Conservation (phyloP, 2,113 vertebrate species). For the Raja brachyura region DNA sequence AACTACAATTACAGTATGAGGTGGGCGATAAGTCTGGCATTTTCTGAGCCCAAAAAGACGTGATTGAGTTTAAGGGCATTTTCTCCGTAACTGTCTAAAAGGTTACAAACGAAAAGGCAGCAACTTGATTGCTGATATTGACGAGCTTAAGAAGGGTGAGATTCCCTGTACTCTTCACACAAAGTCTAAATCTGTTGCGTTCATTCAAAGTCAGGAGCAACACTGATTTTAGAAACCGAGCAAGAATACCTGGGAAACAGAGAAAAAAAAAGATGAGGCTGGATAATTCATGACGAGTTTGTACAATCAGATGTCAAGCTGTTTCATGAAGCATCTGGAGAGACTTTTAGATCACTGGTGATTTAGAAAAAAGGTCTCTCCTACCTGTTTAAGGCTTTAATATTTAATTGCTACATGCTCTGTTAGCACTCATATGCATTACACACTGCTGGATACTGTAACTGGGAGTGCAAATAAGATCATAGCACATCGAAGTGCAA, state of each 20-base stretch:
- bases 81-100: not conserved
- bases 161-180: not conserved
- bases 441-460: not conserved
- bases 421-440: not conserved
- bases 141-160: not conserved
- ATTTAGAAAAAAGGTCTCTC: not conserved
- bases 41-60: not conserved
- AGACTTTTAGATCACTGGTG: not conserved
- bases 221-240: not conserved
- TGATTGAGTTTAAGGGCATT: not conserved
- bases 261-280: not conserved
- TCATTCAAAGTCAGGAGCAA: not conserved
- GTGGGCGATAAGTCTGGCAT: not conserved
- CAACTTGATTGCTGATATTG: not conserved
- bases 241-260: not conserved
- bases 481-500: too few relatives aligned
- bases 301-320: not conserved
- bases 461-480: not conserved
- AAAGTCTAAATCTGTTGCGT: not conserved
- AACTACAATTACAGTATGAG: not conserved
- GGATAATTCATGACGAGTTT: not conserved
- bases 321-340: not conserved
- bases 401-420: not conserved
- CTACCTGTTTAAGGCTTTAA: not conserved
- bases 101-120: too few relatives aligned